Evolutionary conservation across 64 coral and sea anemone genomes (phyloP).

Genomic region (Montipora efflorescens): DNA sequence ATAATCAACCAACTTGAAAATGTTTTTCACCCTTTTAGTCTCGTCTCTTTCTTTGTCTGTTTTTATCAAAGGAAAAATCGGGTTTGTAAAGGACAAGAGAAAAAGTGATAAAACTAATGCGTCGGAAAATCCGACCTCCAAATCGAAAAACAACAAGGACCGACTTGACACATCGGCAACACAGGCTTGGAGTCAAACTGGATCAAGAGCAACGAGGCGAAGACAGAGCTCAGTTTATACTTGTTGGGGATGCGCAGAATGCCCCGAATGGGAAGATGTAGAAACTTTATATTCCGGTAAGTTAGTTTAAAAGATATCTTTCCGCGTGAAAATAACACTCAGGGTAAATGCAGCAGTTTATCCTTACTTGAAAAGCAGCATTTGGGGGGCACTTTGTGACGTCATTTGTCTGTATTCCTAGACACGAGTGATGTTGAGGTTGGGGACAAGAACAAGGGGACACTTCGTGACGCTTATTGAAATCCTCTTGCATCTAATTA

Average conservation of each 20-base stretch:
- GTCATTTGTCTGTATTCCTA: no score
- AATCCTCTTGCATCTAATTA: no score
- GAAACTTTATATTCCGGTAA: slow-evolving; percentile 28
- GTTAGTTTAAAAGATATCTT: background rate
- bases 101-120: slow-evolving; percentile 4
- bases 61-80: background rate
- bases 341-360: no score
- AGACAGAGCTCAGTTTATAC: background rate
- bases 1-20: no score
- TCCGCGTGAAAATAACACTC: no score
- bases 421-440: no score
- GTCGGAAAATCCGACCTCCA: background rate
- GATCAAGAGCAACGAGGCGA: background rate
- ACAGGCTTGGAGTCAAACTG: background rate
- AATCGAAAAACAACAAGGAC: background rate
- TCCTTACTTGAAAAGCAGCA: no score
- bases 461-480: no score
- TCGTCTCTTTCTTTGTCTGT: background rate
- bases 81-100: slow-evolving; percentile 11
- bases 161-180: background rate
- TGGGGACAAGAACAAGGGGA: no score
- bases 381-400: no score
- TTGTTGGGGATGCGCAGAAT: slow-evolving; percentile 1
- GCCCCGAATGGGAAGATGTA: background rate
- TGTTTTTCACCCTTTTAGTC: no score